Evolutionary conservation across 1,140 invertebrate genomes (phyloP).

Genomic region (Drosophila novamexicana): DNA sequence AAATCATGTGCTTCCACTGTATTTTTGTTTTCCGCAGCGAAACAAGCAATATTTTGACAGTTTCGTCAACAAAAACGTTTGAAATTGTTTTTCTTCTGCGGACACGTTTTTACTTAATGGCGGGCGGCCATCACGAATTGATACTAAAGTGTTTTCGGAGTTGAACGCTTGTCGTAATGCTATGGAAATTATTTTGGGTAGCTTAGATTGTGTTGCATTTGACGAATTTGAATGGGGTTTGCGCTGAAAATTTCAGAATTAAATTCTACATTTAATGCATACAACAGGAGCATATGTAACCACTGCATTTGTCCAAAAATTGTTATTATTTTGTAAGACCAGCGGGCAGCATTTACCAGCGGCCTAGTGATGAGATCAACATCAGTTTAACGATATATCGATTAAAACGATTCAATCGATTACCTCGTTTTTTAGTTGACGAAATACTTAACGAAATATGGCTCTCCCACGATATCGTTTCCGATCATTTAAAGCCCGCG

Average conservation of each 20-base stretch:
- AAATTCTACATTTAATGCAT: slow-evolving; percentile 53
- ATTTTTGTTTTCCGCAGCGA: slow-evolving; percentile 64
- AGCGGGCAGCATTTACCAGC: slow-evolving; percentile 13
- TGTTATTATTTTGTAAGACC: slow-evolving; percentile 24
- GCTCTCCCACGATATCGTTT: too few species aligned
- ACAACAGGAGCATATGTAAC: slow-evolving; percentile 43
- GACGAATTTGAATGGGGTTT: slow-evolving; percentile 57
- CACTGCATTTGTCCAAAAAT: slow-evolving; percentile 22
- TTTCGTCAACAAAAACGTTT: slow-evolving; percentile 64
- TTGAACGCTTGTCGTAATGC: slow-evolving; percentile 55
- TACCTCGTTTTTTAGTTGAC: background rate
- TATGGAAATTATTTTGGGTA: slow-evolving; percentile 72
- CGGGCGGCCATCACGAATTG: slow-evolving; percentile 78
- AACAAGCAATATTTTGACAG: slow-evolving; percentile 64
- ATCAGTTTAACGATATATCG: slow-evolving; percentile 6
- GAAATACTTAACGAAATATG: too few species aligned
- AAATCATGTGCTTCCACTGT: slow-evolving; percentile 58
- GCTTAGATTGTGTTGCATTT: slow-evolving; percentile 45
- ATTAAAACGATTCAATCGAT: background rate
- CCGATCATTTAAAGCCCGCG: too few species aligned
- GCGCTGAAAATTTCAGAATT: slow-evolving; percentile 52
- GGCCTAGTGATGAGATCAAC: slow-evolving; percentile 14
- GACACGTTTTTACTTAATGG: slow-evolving; percentile 83
- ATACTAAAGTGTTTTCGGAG: slow-evolving; percentile 70
- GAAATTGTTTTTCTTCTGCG: slow-evolving; percentile 81